Evolutionary conservation across 2,888 invertebrate genomes (phyloP), one percentile per base, ranked within the genome.

Genomic region (Liopterus haemorrhoidalis): DNA sequence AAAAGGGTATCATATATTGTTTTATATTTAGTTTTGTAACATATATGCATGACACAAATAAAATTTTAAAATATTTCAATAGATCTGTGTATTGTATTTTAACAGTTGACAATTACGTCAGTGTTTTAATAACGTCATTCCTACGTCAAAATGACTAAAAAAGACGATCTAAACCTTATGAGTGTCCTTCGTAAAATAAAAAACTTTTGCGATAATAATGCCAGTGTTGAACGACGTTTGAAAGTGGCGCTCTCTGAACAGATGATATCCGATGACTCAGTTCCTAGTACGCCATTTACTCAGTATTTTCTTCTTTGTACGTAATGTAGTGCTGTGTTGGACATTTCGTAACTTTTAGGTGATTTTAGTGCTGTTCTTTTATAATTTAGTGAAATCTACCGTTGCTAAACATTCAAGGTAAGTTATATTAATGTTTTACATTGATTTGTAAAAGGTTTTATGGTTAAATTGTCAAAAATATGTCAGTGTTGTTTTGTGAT

Each of bases 261-360:
- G 43, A 37, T 44, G 37, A 44, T 44, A 39, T 39, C 45, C 38
- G 45, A 45, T 45, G 45, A 45, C 39, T 45, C 45, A 45, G 45
- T 45, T 45, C 45, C 39, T 39, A 33, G 28, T 37, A 31, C 44
- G 38, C 44, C 30, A 38, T 45, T 45, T 45, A 38, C 38, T 45
- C 25, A 39, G 45, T 45, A 39, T 39, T 45, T 45, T 38, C 39
- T 45, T 45, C 39, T 24, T 33, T n/a, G 45, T 38, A 28, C 39
- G 33, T 45, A 45, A n/a, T n/a, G n/a, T n/a, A n/a, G n/a, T 39
- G 39, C 39, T 39, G 32, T 45, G 45, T 39, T 32, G 31, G 39
- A 45, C 33, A 27, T 38, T 39, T 45, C 45, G 32, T 39, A 45
- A 45, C 45, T 39, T 45, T n/a, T 39, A 38, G 45, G 45, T 45